Conservation (phyloP, 2,888 invertebrate genomes). For the Onthophagus sagittarius region DNA sequence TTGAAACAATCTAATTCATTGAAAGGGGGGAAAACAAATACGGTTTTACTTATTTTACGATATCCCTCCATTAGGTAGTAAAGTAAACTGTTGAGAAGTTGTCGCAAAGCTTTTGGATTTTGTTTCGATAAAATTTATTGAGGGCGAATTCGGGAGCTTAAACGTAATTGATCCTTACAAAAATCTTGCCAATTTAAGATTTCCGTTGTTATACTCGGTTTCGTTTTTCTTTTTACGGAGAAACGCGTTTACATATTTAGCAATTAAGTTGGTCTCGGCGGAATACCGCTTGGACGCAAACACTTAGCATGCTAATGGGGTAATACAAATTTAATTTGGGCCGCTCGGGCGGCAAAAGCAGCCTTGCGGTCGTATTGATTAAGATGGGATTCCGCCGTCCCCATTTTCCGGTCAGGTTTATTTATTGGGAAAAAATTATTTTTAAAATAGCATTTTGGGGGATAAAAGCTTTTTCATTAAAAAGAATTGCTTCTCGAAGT, state of each 20-base stretch:
- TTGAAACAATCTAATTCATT: too few relatives aligned
- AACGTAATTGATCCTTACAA: background rate
- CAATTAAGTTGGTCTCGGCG: background rate
- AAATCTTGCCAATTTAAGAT: background rate
- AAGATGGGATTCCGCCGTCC: background rate
- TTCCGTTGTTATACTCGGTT: background rate
- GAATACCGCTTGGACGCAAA: conserved; percentile 5
- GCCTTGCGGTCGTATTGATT: background rate
- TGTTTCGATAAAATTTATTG: background rate
- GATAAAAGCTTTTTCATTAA: background rate
- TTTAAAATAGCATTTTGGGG: background rate
- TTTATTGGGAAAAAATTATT: background rate
- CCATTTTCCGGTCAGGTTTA: background rate
- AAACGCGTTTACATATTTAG: background rate
- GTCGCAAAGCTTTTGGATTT: background rate
- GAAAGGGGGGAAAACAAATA: too few relatives aligned
- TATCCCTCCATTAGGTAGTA: background rate
- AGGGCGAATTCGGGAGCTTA: background rate
- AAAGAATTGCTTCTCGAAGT: background rate
- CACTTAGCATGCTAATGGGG: conserved; percentile 28
- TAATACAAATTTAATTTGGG: conserved; percentile 27
- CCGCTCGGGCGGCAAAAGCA: background rate
- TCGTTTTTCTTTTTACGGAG: background rate
- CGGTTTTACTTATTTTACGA: background rate
- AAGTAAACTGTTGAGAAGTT: background rate